Percentiles rank a stretch among this genome's conserved stretches.
These are phyloP conservation scores for Apodemia zela DNA, from an alignment of 2,888 invertebrate genomes.

Conservation along the genomic window DNA sequence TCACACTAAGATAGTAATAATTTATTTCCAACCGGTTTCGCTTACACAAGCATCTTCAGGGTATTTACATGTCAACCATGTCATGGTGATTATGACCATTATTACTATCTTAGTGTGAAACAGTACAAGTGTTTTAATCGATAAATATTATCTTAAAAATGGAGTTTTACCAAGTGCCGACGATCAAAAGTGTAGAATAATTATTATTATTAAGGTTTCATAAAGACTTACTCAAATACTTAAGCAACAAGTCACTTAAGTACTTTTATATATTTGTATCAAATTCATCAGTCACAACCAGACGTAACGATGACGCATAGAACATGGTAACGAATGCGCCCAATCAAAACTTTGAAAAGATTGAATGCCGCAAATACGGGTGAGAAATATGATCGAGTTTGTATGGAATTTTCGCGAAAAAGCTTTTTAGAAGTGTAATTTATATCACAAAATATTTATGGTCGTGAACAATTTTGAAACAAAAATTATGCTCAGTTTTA, in stretches of 20 bases:
- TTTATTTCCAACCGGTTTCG: too few species aligned
- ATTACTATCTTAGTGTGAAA: too few species aligned
- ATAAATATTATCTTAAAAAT: too few species aligned
- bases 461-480: constrained; percentile 16
- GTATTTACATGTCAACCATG: too few species aligned
- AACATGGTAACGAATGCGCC: constrained; percentile 67
- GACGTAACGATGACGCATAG: constrained; percentile 51
- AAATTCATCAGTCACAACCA: constrained; percentile 10
- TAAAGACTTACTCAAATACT: too few species aligned
- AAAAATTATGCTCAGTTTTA: constrained; percentile 14
- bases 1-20: too few species aligned
- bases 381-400: constrained; percentile 60
- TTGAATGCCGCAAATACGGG: constrained; percentile 63
- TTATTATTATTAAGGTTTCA: too few species aligned
- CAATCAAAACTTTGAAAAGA: constrained; percentile 74
- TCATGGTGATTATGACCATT: too few species aligned
- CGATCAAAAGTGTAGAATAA: too few species aligned
- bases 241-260: background rate
- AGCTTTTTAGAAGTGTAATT: constrained; percentile 30
- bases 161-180: too few species aligned
- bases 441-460: constrained; percentile 20
- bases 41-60: too few species aligned
- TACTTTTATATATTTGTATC: background rate
- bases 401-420: constrained; percentile 40
- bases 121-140: too few species aligned